Evolutionary conservation across 2,797 vertebrate species (phyloP), one percentile per base, ranked within the genome.

Genomic region (Hoplostethus mediterraneus): DNA sequence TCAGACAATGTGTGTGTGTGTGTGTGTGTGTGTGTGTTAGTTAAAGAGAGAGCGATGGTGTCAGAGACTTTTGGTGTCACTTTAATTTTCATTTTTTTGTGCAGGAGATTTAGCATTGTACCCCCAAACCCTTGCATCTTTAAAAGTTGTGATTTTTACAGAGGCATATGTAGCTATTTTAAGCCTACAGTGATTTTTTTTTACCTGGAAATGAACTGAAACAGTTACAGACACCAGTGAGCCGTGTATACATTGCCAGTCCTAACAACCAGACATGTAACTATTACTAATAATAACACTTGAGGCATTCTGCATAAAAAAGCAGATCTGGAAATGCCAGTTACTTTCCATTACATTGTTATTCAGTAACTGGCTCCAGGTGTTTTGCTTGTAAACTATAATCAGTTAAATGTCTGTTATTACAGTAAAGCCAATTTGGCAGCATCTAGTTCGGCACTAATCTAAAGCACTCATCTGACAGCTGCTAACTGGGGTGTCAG

Each of bases 381-480:
- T 80, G 42, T 73, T 79, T 75, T 72, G 33, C 62, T 68, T 66
- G 36, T 60, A 42, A 36, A 48, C 55, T 77, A 53, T 28, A 28
- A 3, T 48, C 17, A 48, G 47, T 16, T 30, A 75, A 80, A 73
- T 54, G 42, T 60, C 49, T 44, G 21, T 21, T 28, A 28, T 28
- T 28, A 28, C 28, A 28, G 14, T 52, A 51, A 52, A 59, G 59
- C 65, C 68, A 67, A 81, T 83, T 73, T 81, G 13, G 25, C 55
- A 73, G 58, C 42, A n/a, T 51, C 69, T 48, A 64, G 67, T 81
- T 75, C 3, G 28, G 28, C 28, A 28, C 28, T 28, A 28, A 28
- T 28, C 28, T 57, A 63, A n/a, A 28, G 6, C 21, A 4, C 36
- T 85, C 77, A 86, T 84, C 78, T 75, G 78, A 80, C 77, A 85